These are phyloP conservation scores for Trichopoda pennipes DNA, from an alignment of 2,888 invertebrate species.

Conservation along the genomic window DNA sequence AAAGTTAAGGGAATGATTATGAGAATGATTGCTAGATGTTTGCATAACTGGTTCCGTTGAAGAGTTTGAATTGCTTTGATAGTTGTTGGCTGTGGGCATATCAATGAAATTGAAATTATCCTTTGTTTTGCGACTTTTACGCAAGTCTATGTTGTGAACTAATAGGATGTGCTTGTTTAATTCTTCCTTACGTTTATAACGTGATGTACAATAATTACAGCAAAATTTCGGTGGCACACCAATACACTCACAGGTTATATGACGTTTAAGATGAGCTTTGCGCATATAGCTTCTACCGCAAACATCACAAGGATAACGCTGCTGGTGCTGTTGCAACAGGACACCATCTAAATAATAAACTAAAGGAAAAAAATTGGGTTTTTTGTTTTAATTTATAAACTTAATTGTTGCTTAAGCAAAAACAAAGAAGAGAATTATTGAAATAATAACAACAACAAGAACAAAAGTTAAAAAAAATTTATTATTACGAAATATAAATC, in stretches of 20 bases:
- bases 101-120: slow-evolving; percentile 27
- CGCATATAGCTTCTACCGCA: slow-evolving; percentile 76
- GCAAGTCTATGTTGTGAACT: slow-evolving; percentile 36
- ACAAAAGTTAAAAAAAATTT: neutral
- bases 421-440: slow-evolving; percentile 35
- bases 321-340: slow-evolving; percentile 64
- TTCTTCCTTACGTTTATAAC: slow-evolving; percentile 75
- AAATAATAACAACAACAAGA: neutral
- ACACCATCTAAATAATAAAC: slow-evolving; percentile 15
- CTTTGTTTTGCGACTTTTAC: neutral
- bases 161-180: slow-evolving; percentile 72
- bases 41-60: neutral
- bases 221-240: slow-evolving; percentile 72
- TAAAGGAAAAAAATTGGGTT: slow-evolving; percentile 28
- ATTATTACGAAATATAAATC: neutral
- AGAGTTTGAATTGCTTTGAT: slow-evolving; percentile 15
- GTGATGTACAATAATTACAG: slow-evolving; percentile 73
- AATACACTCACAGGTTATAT: slow-evolving; percentile 75
- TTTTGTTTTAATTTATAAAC: neutral
- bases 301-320: slow-evolving; percentile 73
- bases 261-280: slow-evolving; percentile 75
- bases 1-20: neutral
- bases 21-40: neutral
- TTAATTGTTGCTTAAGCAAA: neutral
- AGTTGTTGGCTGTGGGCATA: neutral